Conservation (phyloP, 2,888 invertebrate species). For the Deilephila porcellus region DNA sequence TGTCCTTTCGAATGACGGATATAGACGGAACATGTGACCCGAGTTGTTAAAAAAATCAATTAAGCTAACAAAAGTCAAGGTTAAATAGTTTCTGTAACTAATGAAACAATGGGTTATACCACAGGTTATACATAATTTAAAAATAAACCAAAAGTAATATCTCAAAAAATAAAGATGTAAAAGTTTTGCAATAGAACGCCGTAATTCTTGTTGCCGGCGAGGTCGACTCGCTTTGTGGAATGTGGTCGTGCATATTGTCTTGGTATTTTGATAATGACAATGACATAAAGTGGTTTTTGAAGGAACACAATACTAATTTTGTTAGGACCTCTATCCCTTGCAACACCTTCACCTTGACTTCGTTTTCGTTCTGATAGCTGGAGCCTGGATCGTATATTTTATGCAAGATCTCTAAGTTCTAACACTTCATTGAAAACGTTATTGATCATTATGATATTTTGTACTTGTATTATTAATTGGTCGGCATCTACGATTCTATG, state of each 20-base stretch:
- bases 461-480: too few species aligned
- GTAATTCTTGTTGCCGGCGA: background rate
- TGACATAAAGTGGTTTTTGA: background rate
- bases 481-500: too few species aligned
- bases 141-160: background rate
- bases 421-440: too few species aligned
- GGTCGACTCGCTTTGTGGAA: slow-evolving; percentile 6
- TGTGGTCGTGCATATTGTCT: background rate
- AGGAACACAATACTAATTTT: background rate
- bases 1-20: background rate
- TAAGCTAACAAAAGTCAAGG: background rate
- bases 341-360: too few species aligned
- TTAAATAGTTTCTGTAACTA: background rate
- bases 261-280: background rate
- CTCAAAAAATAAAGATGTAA: too few species aligned
- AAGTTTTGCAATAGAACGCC: background rate
- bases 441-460: too few species aligned
- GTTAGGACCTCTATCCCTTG: too few species aligned
- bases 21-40: background rate
- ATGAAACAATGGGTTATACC: background rate
- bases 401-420: too few species aligned
- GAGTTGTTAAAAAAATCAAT: background rate
- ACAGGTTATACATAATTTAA: background rate
- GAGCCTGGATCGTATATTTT: too few species aligned
- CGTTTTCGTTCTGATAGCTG: too few species aligned